Evolutionary conservation across 2,888 invertebrate species (phyloP), one percentile per base, ranked within the genome.

Genomic region (Serrognathus titanus): DNA sequence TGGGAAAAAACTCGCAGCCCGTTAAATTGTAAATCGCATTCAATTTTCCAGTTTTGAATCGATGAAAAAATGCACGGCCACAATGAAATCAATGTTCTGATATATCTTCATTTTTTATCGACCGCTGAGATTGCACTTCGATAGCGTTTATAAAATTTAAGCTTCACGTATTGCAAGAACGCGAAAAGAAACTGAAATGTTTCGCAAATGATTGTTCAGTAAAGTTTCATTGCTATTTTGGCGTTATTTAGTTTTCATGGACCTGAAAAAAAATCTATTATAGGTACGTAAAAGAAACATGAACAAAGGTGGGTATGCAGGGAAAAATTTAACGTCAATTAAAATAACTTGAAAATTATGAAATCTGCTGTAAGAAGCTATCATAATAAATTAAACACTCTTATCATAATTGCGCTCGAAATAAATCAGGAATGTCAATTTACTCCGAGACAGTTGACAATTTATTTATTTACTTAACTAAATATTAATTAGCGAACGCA

Each of bases 21-120:
- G 62, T 65, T 65, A 65, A 66, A 66, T 66, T 69, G 58, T 57
- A 66, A 66, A 66, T 64, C 57, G 67, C 67, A 68, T 67, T 68
- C 67, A 67, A 60, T 55, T 48, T 60, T 62, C 59, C 59, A 57
- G 61, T 59, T 59, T 58, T 41, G 40, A 38, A 55, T 39, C n/a
- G 36, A 49, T 31, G 50, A 63, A 64, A 66, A 66, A 65, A 62
- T 20, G 43, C 20, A 20, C 13, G 49, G 55, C 55, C 51, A 59
- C 61, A 60, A 59, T 59, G 59, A 61, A 58, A 54, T 60, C 57
- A 62, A 62, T 50, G 54, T 61, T 60, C 60, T 57, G 58, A 60
- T 52, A 57, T 57, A 60, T 62, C 24, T 31, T 31, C 59, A 48
- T 57, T 48, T 55, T 59, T 62, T 43, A 16, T 43, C 43, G 20